These are phyloP conservation scores for Epistrophe grossulariae DNA, from an alignment of 2,888 invertebrate species.

Conservation along the genomic window DNA sequence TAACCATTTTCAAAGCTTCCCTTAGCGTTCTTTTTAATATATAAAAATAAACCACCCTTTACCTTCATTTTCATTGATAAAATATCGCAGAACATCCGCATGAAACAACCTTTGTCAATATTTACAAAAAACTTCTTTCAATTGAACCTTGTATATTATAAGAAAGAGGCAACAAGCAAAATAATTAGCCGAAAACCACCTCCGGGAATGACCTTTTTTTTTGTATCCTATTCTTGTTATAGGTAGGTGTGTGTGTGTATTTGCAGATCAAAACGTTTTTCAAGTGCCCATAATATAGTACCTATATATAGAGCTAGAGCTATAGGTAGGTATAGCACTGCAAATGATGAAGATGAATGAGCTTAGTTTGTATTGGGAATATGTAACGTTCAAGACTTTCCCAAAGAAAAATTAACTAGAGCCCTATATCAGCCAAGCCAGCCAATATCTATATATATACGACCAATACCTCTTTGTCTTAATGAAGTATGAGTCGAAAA, in stretches of 20 bases:
- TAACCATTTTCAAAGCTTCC: background rate
- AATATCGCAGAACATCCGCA: conserved; percentile 20
- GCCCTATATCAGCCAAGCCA: background rate
- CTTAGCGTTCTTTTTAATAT: background rate
- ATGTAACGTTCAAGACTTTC: background rate
- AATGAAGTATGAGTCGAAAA: conserved; percentile 58
- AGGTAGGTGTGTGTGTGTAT: background rate
- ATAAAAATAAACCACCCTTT: background rate
- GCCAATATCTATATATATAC: conserved; percentile 33
- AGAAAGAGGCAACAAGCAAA: conserved; percentile 24
- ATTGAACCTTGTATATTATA: conserved; percentile 2
- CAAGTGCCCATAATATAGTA: background rate
- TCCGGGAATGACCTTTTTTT: conserved; percentile 34
- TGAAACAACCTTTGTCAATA: conserved; percentile 48
- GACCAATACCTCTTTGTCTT: conserved; percentile 62
- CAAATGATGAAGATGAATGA: conserved; percentile 69
- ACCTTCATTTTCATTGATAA: conserved; percentile 14
- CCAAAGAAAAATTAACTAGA: conserved; percentile 50
- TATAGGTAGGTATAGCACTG: background rate
- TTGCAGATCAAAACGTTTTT: background rate
- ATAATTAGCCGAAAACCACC: conserved; percentile 30
- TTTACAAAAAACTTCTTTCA: conserved; percentile 39
- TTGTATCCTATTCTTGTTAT: background rate
- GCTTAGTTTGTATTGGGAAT: conserved; percentile 19
- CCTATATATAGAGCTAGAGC: background rate